Conservation (phyloP, 2,888 invertebrate species). For the Tholera decimalis region DNA sequence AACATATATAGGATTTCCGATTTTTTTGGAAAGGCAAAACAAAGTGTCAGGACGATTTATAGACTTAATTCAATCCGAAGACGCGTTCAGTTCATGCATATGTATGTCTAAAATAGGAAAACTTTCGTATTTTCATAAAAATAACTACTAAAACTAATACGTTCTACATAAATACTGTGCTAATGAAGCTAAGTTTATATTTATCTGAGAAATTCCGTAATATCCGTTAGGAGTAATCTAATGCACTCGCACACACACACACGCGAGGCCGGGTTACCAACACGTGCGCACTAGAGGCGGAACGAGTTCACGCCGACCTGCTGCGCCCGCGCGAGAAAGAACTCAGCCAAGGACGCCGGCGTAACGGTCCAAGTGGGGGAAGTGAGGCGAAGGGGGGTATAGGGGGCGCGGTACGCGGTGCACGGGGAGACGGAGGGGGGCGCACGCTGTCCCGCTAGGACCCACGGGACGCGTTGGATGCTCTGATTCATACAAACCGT, state of each 20-base stretch:
- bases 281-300: conserved; percentile 83
- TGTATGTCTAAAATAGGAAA: background rate
- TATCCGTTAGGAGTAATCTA: conserved; percentile 89
- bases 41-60: too few species aligned
- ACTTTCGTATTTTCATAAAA: background rate
- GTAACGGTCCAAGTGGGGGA: conserved; percentile 84
- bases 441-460: conserved; percentile 73
- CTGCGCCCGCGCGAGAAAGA: conserved; percentile 89
- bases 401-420: conserved; percentile 43
- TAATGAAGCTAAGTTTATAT: conserved; percentile 59
- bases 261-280: conserved; percentile 68
- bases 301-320: conserved; percentile 89
- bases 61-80: too few species aligned
- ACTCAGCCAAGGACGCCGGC: conserved; percentile 91
- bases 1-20: background rate
- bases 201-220: conserved; percentile 89
- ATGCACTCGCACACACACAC: conserved; percentile 77
- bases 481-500: conserved; percentile 47
- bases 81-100: too few species aligned
- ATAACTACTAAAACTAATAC: background rate
- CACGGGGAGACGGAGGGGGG: conserved; percentile 44
- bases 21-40: background rate
- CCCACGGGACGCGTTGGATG: conserved; percentile 48
- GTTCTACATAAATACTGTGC: background rate
- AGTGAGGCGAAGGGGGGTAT: conserved; percentile 35